phyloP scores from a whole-genome alignment of 2,797 vertebrate species.

The Hydrolagus colliei region DNA sequence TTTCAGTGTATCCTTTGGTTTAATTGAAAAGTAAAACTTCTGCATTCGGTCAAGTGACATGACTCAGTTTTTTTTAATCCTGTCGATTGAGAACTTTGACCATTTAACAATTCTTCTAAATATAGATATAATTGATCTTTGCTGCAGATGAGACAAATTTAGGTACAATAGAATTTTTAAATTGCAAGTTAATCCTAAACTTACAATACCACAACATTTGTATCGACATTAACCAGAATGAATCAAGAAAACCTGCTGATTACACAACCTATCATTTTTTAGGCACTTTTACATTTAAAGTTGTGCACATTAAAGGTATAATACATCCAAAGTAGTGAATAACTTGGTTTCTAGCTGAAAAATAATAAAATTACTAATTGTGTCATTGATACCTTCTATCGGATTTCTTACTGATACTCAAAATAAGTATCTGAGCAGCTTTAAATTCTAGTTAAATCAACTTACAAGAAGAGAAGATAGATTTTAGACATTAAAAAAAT shows the following conservation, averaged over 20 bases:
- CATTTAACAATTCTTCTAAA: not conserved
- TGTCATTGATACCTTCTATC: not conserved
- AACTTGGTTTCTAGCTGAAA: not conserved
- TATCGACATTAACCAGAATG: not conserved
- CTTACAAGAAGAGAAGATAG: not conserved
- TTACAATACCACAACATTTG: not conserved
- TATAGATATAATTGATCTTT: not conserved
- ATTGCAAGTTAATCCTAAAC: not conserved
- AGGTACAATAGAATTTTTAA: not conserved
- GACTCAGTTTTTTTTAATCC: not conserved
- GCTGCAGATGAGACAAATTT: constrained; percentile 9
- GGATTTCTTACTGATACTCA: constrained; percentile 6
- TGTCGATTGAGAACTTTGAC: not conserved
- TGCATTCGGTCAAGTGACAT: not conserved
- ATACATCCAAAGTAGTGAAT: not conserved
- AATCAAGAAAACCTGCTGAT: not conserved
- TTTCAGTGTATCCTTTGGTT: not conserved
- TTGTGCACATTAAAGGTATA: not conserved
- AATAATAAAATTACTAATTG: constrained; percentile 4
- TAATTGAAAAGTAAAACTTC: not conserved
- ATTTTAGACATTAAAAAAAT: not conserved
- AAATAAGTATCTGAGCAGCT: not conserved
- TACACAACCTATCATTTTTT: constrained; percentile 3
- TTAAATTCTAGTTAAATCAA: not conserved
- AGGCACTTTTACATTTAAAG: constrained; percentile 24